Evolutionary conservation across 2,113 vertebrate species (phyloP).

Genomic region (Anolis carolinensis): DNA sequence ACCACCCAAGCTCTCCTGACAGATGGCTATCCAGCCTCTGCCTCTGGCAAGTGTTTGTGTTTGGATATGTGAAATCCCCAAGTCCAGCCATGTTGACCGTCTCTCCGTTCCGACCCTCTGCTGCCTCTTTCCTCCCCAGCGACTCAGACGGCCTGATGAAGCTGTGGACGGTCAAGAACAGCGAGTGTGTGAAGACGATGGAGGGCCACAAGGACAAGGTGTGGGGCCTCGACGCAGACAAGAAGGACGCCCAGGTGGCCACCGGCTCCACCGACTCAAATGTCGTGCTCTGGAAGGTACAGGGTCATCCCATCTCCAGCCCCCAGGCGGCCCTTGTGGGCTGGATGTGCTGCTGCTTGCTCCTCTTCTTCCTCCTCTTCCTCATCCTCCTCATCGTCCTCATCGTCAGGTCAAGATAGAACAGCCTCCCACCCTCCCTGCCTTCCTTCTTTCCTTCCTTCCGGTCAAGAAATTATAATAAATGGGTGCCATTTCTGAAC

Average conservation of each 20-base stretch:
- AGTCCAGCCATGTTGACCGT: too few species aligned
- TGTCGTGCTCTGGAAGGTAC: slow-evolving; percentile 89
- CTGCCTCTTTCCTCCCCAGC: slow-evolving; percentile 60
- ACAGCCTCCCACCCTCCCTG: too few species aligned
- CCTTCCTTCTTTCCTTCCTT: neutral
- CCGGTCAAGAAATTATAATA: neutral
- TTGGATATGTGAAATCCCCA: too few species aligned
- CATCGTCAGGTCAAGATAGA: too few species aligned
- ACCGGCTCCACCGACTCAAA: slow-evolving; percentile 89
- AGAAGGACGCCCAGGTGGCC: slow-evolving; percentile 81
- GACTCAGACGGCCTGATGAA: slow-evolving; percentile 94
- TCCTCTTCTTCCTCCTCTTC: neutral
- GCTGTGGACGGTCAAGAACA: slow-evolving; percentile 97
- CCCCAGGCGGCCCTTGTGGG: neutral
- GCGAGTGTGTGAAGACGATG: slow-evolving; percentile 92
- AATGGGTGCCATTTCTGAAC: slow-evolving; percentile 18
- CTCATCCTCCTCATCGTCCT: neutral
- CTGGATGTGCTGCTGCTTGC: neutral
- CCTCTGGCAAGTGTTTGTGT: too few species aligned
- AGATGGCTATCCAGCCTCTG: too few species aligned
- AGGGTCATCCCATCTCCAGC: neutral
- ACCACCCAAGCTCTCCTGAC: too few species aligned
- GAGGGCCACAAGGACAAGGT: slow-evolving; percentile 94
- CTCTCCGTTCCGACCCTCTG: too few species aligned
- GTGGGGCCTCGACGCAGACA: slow-evolving; percentile 90